These are phyloP conservation scores for Irena cyanogastra DNA, from an alignment of 2,113 vertebrate genomes.

Conservation along the genomic window DNA sequence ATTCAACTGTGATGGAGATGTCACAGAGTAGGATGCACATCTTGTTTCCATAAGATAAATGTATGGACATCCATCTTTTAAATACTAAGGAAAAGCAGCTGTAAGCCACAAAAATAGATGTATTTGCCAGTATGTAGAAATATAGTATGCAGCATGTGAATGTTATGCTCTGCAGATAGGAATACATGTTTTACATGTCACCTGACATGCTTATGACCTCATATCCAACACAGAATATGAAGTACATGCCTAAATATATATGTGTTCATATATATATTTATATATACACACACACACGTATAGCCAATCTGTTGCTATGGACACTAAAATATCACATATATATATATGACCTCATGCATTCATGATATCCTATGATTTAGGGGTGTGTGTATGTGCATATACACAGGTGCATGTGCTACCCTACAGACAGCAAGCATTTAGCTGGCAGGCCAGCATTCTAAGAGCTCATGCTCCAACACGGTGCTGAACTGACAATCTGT, in stretches of 20 bases:
- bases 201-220: not conserved
- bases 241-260: not conserved
- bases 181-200: not conserved
- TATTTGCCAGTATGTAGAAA: not conserved
- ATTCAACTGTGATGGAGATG: not conserved
- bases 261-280: not conserved
- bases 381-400: not conserved
- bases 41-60: not conserved
- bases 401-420: not conserved
- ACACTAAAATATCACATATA: not conserved
- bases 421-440: not conserved
- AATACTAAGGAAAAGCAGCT: not conserved
- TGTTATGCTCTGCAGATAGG: not conserved
- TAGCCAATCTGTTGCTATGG: not conserved
- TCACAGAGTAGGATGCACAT: not conserved
- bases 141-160: not conserved
- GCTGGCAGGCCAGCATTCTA: slow-evolving; percentile 35
- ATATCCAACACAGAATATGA: not conserved
- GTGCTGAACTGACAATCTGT: slow-evolving; percentile 6
- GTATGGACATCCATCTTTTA: not conserved
- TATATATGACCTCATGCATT: not conserved
- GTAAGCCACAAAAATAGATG: not conserved
- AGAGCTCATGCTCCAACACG: slow-evolving; percentile 22
- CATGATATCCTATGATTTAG: not conserved
- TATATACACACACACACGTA: not conserved